Evolutionary conservation across 2,113 vertebrate species (phyloP).

Genomic region (Macrotis lagotis): DNA sequence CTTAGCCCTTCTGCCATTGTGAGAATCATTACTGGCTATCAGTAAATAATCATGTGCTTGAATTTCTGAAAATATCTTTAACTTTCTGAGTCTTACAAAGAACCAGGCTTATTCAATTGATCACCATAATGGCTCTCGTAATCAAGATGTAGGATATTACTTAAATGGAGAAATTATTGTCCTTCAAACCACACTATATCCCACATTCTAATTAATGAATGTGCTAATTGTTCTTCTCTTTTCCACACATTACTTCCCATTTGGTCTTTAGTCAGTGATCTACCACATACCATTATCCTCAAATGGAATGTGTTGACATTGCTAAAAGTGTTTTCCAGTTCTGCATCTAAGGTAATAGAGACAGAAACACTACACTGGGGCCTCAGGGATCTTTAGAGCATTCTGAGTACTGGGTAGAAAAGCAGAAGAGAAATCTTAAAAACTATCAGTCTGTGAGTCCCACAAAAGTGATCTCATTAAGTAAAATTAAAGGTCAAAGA

Average conservation of each 20-base stretch:
- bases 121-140: constrained; percentile 46
- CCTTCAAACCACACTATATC: constrained; percentile 44
- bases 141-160: constrained; percentile 55
- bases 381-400: background rate
- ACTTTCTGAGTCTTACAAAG: constrained; percentile 63
- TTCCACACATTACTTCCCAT: constrained; percentile 26
- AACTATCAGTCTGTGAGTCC: background rate
- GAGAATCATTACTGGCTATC: constrained; percentile 70
- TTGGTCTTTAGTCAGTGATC: constrained; percentile 50
- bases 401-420: constrained; percentile 13
- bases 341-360: background rate
- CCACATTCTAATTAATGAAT: constrained; percentile 38
- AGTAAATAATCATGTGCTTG: constrained; percentile 62
- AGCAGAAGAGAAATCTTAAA: background rate
- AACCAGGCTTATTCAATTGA: constrained; percentile 45
- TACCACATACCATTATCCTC: background rate
- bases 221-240: constrained; percentile 31
- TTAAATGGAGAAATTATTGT: constrained; percentile 55
- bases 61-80: constrained; percentile 61
- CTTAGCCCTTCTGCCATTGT: constrained; percentile 65
- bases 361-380: background rate
- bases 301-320: constrained; percentile 24
- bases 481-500: background rate
- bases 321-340: constrained; percentile 30
- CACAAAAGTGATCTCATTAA: background rate